Conservation (phyloP, 2,888 invertebrate species). For the Phanerotoma sp. region DNA sequence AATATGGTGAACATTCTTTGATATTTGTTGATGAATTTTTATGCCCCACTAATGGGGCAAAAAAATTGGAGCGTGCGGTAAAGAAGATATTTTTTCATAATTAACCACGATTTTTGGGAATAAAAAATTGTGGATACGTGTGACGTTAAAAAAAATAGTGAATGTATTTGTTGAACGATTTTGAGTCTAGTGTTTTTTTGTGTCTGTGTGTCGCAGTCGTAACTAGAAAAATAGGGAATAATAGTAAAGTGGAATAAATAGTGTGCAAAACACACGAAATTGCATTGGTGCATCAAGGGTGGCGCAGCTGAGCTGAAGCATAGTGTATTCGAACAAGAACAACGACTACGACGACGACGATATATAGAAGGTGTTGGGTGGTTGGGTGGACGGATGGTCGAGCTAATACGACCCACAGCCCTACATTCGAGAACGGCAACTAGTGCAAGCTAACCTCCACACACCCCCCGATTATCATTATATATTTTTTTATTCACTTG, state of each 20-base stretch:
- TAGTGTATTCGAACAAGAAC: slow-evolving; percentile 11
- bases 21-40: too few species aligned
- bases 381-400: slow-evolving; percentile 10
- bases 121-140: too few species aligned
- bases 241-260: not conserved
- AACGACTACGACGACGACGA: not conserved
- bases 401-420: slow-evolving; percentile 56
- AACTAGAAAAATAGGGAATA: not conserved
- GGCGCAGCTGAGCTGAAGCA: slow-evolving; percentile 22
- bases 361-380: slow-evolving; percentile 3
- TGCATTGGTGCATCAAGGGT: slow-evolving; percentile 16
- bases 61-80: too few species aligned
- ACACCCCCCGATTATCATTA: slow-evolving; percentile 16
- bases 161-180: too few species aligned
- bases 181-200: too few species aligned
- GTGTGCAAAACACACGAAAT: not conserved
- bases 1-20: too few species aligned
- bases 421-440: slow-evolving; percentile 53
- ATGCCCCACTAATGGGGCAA: too few species aligned
- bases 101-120: too few species aligned
- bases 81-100: too few species aligned
- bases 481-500: not conserved
- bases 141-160: too few species aligned
- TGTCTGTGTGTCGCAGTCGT: too few species aligned
- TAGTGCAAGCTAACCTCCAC: slow-evolving; percentile 53